Evolutionary conservation across 92 coral and sea anemone genomes (phyloP).

Genomic region (Montipora capitata): DNA sequence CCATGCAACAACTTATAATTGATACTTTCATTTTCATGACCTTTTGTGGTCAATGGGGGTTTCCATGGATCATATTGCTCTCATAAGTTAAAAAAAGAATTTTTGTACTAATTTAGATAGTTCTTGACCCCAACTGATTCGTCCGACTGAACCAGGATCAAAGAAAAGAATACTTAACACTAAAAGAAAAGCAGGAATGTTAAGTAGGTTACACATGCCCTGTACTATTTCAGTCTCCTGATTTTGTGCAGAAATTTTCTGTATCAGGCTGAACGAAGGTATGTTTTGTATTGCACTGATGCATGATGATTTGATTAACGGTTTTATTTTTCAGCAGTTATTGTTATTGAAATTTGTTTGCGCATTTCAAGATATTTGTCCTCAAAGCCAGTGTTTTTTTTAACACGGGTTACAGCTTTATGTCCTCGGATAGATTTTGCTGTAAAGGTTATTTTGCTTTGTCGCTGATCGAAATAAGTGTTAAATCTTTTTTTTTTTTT

Average conservation of each 20-base stretch:
- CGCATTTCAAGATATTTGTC: background rate
- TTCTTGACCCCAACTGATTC: background rate
- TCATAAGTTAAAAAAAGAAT: background rate
- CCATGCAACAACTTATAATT: slow-evolving; percentile 14
- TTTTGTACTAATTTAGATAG: background rate
- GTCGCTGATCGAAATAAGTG: too few relatives aligned
- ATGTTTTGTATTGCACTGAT: too few relatives aligned
- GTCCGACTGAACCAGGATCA: background rate
- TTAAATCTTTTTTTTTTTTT: too few relatives aligned
- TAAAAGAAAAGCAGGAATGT: background rate
- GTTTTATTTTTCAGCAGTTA: too few relatives aligned
- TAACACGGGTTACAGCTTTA: background rate
- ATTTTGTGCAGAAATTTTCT: background rate
- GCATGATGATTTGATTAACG: too few relatives aligned
- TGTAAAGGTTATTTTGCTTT: too few relatives aligned
- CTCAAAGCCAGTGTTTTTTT: background rate
- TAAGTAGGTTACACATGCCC: background rate
- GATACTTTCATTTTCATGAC: background rate
- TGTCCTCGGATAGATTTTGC: background rate
- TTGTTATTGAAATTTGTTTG: background rate
- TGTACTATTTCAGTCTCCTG: background rate
- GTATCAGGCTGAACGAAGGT: too few relatives aligned
- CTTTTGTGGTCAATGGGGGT: slow-evolving; percentile 34
- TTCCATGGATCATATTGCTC: background rate
- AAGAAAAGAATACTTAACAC: background rate